Conservation (phyloP, 2,888 invertebrate species). For the Masnerella sp. region DNA sequence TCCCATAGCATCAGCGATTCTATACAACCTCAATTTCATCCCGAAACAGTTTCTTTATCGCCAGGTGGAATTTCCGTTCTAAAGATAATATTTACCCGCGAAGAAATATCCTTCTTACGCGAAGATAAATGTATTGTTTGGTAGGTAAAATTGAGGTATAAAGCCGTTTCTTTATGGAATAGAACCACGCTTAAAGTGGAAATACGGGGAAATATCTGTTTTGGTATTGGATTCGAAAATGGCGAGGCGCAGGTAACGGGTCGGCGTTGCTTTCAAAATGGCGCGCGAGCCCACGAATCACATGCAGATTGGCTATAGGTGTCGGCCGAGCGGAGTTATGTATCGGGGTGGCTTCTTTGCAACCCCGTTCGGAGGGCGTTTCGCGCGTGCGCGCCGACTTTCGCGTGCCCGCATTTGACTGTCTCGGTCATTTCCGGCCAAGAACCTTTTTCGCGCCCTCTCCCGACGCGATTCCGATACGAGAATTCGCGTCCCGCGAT, state of each 20-base stretch:
- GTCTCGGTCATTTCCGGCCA: constrained; percentile 55
- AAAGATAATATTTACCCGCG: too few species aligned
- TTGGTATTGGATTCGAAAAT: constrained; percentile 6
- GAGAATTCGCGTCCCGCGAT: too few species aligned
- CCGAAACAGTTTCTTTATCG: too few species aligned
- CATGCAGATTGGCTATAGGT: constrained; percentile 77
- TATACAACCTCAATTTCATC: too few species aligned
- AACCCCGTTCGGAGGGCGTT: constrained; percentile 72
- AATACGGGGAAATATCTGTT: background rate
- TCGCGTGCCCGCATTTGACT: constrained; percentile 53
- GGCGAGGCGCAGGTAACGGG: background rate
- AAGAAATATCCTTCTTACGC: too few species aligned
- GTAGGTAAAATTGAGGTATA: too few species aligned
- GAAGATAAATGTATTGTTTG: too few species aligned
- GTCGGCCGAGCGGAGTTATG: constrained; percentile 69
- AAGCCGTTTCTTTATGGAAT: too few species aligned
- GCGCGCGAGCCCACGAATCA: constrained; percentile 65
- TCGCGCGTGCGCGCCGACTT: constrained; percentile 73
- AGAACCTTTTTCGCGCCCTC: constrained; percentile 54
- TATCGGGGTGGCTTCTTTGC: constrained; percentile 67
- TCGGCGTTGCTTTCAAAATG: constrained; percentile 69
- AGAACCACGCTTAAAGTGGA: background rate
- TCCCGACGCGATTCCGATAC: too few species aligned
- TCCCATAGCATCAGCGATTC: too few species aligned
- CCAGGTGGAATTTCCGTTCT: too few species aligned